These are phyloP conservation scores for Psix sp. DNA, from an alignment of 1,140 invertebrate genomes.

Conservation along the genomic window DNA sequence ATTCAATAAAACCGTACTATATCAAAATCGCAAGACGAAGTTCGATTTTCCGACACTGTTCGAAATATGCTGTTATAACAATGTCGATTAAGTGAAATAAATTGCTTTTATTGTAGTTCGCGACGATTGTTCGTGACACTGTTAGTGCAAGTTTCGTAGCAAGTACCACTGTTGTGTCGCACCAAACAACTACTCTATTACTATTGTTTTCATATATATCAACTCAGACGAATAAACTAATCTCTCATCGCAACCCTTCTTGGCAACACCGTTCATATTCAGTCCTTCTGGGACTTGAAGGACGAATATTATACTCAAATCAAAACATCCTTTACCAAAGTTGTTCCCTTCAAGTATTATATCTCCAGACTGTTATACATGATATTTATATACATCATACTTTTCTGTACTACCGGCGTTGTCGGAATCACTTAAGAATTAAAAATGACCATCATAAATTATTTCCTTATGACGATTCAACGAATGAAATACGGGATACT, in stretches of 20 bases:
- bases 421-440: too few species aligned
- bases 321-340: background rate
- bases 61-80: slow-evolving; percentile 16
- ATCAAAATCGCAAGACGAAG: too few species aligned
- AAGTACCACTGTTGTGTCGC: slow-evolving; percentile 12
- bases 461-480: too few species aligned
- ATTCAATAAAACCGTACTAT: too few species aligned
- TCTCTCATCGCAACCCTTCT: slow-evolving; percentile 28
- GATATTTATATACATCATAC: too few species aligned
- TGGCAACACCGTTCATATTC: slow-evolving; percentile 17
- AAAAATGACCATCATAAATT: too few species aligned
- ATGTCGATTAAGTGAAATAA: slow-evolving; percentile 43
- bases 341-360: too few species aligned
- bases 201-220: slow-evolving; percentile 59
- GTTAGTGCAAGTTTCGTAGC: slow-evolving; percentile 35
- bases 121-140: slow-evolving; percentile 48
- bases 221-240: slow-evolving; percentile 51
- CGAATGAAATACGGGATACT: slow-evolving; percentile 32
- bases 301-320: slow-evolving; percentile 31
- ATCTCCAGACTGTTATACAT: too few species aligned
- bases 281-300: slow-evolving; percentile 21
- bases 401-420: too few species aligned
- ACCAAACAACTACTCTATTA: slow-evolving; percentile 43
- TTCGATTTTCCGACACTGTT: too few species aligned
- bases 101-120: slow-evolving; percentile 51